Evolutionary conservation across 2,113 vertebrate genomes (phyloP).

Genomic region (Ondatra zibethicus): DNA sequence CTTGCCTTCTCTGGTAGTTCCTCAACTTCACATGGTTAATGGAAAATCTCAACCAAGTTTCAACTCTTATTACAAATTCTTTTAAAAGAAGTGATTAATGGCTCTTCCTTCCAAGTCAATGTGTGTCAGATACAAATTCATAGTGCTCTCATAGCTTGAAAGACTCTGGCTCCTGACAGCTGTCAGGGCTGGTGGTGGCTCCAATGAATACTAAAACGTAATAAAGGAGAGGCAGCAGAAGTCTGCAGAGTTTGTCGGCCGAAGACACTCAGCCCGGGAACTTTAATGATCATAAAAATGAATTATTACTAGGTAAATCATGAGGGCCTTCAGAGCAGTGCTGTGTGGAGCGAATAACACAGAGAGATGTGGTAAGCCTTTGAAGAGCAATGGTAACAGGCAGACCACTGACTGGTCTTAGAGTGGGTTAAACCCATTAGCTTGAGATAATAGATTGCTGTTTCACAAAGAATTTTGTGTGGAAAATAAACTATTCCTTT

Average conservation of each 20-base stretch:
- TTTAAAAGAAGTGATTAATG: constrained; percentile 62
- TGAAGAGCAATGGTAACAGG: not conserved
- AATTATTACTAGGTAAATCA: constrained; percentile 70
- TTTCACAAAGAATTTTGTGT: not conserved
- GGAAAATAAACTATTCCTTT: not conserved
- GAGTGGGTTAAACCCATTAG: not conserved
- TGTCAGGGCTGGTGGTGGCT: constrained; percentile 73
- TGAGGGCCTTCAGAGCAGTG: not conserved
- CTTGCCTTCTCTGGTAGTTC: constrained; percentile 48
- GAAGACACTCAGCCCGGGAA: constrained; percentile 57
- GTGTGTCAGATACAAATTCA: constrained; percentile 75
- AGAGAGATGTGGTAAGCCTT: not conserved
- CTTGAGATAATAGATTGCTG: not conserved
- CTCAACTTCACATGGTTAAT: constrained; percentile 43
- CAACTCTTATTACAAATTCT: constrained; percentile 67
- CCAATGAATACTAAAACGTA: constrained; percentile 80
- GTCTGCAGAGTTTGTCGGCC: constrained; percentile 69
- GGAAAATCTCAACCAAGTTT: constrained; percentile 53
- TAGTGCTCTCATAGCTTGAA: constrained; percentile 67
- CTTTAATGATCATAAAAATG: constrained; percentile 70
- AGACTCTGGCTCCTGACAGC: constrained; percentile 78
- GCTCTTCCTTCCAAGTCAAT: constrained; percentile 71
- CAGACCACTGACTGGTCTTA: constrained; percentile 1
- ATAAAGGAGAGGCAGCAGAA: constrained; percentile 73
- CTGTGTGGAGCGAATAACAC: constrained; percentile 10